Base-by-base conservation (phyloP, 2,888 invertebrate genomes). In the Microctonus hyperodae region DNA sequence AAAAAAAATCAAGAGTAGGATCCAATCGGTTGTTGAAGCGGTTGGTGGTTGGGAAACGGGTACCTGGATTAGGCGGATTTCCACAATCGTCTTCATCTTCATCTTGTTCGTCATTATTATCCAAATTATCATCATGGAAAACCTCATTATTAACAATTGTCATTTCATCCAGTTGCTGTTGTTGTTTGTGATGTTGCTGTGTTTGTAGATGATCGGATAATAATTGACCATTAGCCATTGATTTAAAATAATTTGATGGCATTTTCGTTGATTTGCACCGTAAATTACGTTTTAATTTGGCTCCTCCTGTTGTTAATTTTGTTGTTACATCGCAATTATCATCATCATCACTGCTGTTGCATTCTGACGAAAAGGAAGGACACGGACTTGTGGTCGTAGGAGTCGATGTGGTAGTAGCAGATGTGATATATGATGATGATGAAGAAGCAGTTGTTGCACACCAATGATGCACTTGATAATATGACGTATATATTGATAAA, bases 21-120 rank as follows among this genome's bases (percentile, higher is more conserved):
- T 70, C 64, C 65, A 71, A 65, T 70, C 64, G 65, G 50, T 68
- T 64, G 67, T 61, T 65, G 65, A 63, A 68, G 70, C 66, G 61
- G 53, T 64, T 72, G 70, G 67, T 59, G 59, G 62, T 72, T 76
- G 73, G 72, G 76, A 78, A 77, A 80, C 75, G 81, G 81, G 78
- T 83, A 83, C 83, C 83, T 83, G 83, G 82, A 82, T 80, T 83
- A 72, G 82, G 80, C 80, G 83, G 78, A 73, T 75, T 78, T 80
- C 83, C 78, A 75, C 77, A 75, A 77, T 76, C 74, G 74, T 81
- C 80, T 81, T 79, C 78, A 76, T 80, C 80, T 76, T 76, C 77
- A 69, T 82, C 79, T 75, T 71, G 68, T 69, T 63, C 72, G 72
- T 72, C 66, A 61, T 71, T 66, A 53, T 69, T 53, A 65, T 67